Evolutionary conservation across 2,113 vertebrate species (phyloP), one percentile per base, ranked within the genome.

Genomic region (Elephantulus edwardii): DNA sequence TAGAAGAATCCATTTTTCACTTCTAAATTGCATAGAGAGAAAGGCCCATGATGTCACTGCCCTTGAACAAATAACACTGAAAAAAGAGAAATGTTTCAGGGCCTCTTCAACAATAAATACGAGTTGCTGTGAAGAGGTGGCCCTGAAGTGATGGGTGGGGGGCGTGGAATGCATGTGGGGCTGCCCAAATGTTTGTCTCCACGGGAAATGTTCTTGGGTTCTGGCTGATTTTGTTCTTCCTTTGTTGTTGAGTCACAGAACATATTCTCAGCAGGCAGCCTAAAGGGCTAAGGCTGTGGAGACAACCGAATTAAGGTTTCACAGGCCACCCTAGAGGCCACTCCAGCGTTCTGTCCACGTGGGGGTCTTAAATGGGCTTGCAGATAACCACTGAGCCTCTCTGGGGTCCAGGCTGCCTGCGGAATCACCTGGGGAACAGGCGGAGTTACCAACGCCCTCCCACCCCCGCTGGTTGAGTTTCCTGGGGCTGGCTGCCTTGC

Each of bases 271-370:
- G 74, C 22, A 2, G 92, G 83, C 80, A 89, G 74, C 24, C 1
- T 4, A 9, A 46, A 3, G 72, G 91, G 68, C 93, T 3, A 12
- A 46, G 85, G 72, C 78, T 60, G 13, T 17, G 0, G 22, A 79
- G 77, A 88, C 20, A 7, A 1, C 42, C 91, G 96, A 79, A 72
- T 92, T 91, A 92, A 33, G 92, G 86, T 95, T 91, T 96, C 95
- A 91, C 62, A 94, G 17, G 8, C 72, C 93, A 90, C 90, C 80
- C 92, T 93, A 76, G 94, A 50, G 92, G 89, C 92, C 75, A 10
- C 76, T 26, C 0, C 0, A 40, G 62, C 77, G 35, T 68, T 60
- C 35, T 8, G 48, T 50, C 71, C 76, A 40, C 68, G 2, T 6
- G 78, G 12, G 26, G 82, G 79, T 88, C 80, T 3, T 8, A 71